Base-by-base conservation (phyloP, 2,888 invertebrate species). In the Labia minor region DNA sequence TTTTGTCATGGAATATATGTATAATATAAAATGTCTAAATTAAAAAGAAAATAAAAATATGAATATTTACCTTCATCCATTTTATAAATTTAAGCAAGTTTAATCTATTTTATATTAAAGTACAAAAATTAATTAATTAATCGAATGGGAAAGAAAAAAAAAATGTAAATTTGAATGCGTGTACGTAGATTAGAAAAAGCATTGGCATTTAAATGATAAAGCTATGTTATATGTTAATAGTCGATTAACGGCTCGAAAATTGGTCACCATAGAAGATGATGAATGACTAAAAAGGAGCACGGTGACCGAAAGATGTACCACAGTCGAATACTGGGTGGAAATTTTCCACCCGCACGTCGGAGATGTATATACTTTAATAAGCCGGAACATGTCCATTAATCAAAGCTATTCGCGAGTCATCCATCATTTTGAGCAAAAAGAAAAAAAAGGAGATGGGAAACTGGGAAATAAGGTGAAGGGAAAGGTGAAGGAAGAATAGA, bases 321-420 rank as follows among this genome's bases (percentile, higher is more conserved):
- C 4, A 10, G 49, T n/a, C n/a, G n/a, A n/a, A n/a, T n/a, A n/a
- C n/a, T n/a, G n/a, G n/a, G n/a, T n/a, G 26, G 26, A 8, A 26
- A 26, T 26, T 26, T 26, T 8, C 8, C 49, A 49, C 49, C 49
- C 49, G 14, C 49, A 14, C 49, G 49, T 8, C 49, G 6, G 49
- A 49, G 49, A 14, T 49, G 49, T 16, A n/a, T n/a, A n/a, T n/a
- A 49, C 49, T 49, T 49, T 49, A 49, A 49, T 49, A 49, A 49
- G 49, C 49, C 49, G 49, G 49, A 49, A 49, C 49, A 49, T 49
- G 49, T 49, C 14, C 49, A 49, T 49, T 49, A 49, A 49, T 49
- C 49, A 49, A 49, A 14, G 49, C 49, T 49, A 14, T 49, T 49
- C 49, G 49, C 49, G 49, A 16, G 49, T 49, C 49, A 49, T 49